Conservation (phyloP, 1,140 invertebrate genomes). For the Zaprionus nigranus region DNA sequence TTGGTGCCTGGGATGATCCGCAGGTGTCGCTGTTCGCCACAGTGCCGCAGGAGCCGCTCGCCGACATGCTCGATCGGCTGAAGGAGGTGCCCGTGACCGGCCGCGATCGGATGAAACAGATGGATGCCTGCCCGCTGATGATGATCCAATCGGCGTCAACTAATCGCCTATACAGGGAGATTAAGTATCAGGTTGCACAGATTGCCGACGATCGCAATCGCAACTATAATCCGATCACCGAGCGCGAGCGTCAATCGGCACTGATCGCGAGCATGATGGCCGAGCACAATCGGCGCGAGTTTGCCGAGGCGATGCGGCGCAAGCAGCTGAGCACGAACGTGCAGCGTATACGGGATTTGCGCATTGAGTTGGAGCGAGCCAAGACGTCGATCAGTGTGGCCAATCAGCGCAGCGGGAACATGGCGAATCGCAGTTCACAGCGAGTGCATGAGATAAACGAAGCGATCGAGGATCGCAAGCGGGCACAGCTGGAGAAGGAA, state of each 20-base stretch:
- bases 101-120: conserved; percentile 19
- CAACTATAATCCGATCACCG: conserved; percentile 33
- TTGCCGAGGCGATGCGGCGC: conserved; percentile 40
- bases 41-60: conserved; percentile 53
- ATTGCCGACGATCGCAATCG: conserved; percentile 53
- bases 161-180: conserved; percentile 28
- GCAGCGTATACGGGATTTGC: conserved; percentile 37
- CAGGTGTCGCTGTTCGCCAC: conserved; percentile 55
- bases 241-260: conserved; percentile 27
- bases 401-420: conserved; percentile 22
- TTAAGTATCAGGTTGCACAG: conserved; percentile 61
- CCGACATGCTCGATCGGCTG: conserved; percentile 47
- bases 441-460: conserved; percentile 32
- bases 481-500: conserved; percentile 32
- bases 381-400: conserved; percentile 51
- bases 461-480: conserved; percentile 28
- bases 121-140: conserved; percentile 39
- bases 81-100: neutral
- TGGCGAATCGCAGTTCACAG: neutral
- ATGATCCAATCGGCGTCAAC: conserved; percentile 15
- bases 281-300: conserved; percentile 29
- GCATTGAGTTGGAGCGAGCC: conserved; percentile 49
- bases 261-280: conserved; percentile 39
- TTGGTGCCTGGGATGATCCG: conserved; percentile 62
- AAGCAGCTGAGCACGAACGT: conserved; percentile 49